Base-by-base conservation (phyloP, 2,888 invertebrate genomes). In the Labia minor region DNA sequence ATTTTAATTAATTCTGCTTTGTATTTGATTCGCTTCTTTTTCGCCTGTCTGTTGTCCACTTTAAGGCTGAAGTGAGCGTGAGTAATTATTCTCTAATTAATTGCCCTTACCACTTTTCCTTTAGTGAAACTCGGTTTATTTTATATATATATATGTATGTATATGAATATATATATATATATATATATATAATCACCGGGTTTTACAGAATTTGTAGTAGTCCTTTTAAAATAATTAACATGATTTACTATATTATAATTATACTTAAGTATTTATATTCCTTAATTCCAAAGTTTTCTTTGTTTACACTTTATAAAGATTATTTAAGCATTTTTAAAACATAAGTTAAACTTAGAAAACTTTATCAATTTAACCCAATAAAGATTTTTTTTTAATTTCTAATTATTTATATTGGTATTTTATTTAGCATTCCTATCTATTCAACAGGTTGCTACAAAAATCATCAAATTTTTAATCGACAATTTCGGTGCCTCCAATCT, bases 381-480 rank as follows among this genome's bases (percentile, higher is more conserved):
- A 67, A 64, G 19, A 63, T 70, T 49, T 67, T 61, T 67, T 62
- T 67, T 68, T 69, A 67, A 65, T 69, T 19, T 67, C 63, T 65
- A 67, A 65, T 67, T 64, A 33, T 65, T 62, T 49, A 37, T 33
- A 63, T 11, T 66, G 64, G 26, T 26, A 26, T 8, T 26, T 26
- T 26, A 26, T 26, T 26, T 26, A 8, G 26, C 3, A 26, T n/a
- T n/a, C n/a, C n/a, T 26, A 26, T 67, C 49, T 68, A 64, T 65
- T 70, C 69, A 69, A 69, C 77, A 95, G 92, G 89, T 93, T 76
- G 96, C 97, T 71, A 95, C 96, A 37, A 86, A 90, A 74, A 93
- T 98, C 71, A 95, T 97, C 90, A 93, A 95, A 76, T 91, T 95
- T 77, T 86, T 98, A 78, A 97, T 98, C 74, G 95, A 96, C 78